Evolutionary conservation across 2,888 invertebrate genomes (phyloP).

Genomic region (Trilocha varians): DNA sequence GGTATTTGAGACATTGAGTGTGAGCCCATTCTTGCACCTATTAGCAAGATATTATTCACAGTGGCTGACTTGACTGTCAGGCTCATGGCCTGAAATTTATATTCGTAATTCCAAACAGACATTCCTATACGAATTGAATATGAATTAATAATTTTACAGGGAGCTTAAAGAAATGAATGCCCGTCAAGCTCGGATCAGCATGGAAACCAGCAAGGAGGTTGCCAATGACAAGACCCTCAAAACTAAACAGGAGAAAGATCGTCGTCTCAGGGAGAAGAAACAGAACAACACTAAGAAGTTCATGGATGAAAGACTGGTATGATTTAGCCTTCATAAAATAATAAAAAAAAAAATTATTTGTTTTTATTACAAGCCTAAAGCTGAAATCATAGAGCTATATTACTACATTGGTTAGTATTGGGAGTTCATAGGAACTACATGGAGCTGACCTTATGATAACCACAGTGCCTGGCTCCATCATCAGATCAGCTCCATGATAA

Average conservation of each 20-base stretch:
- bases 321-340: neutral
- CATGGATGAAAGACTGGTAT: conserved; percentile 91
- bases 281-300: conserved; percentile 98
- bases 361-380: neutral
- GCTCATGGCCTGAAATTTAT: too few relatives aligned
- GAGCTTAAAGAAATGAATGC: conserved; percentile 97
- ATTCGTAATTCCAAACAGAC: neutral
- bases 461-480: too few relatives aligned
- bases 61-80: too few relatives aligned
- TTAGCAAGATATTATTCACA: too few relatives aligned
- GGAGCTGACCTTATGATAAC: too few relatives aligned
- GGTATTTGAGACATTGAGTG: too few relatives aligned
- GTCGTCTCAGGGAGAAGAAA: conserved; percentile 93
- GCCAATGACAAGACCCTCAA: conserved; percentile 96
- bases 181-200: conserved; percentile 95
- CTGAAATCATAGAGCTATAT: too few relatives aligned
- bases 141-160: conserved; percentile 45
- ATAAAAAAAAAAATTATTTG: neutral
- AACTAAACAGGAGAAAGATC: conserved; percentile 97
- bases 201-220: conserved; percentile 97
- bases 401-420: too few relatives aligned
- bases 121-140: neutral
- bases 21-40: too few relatives aligned
- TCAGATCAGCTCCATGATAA: too few relatives aligned
- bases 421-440: too few relatives aligned